Conservation (phyloP, 2,888 invertebrate species). For the Vannuccia rotundouncinata region DNA sequence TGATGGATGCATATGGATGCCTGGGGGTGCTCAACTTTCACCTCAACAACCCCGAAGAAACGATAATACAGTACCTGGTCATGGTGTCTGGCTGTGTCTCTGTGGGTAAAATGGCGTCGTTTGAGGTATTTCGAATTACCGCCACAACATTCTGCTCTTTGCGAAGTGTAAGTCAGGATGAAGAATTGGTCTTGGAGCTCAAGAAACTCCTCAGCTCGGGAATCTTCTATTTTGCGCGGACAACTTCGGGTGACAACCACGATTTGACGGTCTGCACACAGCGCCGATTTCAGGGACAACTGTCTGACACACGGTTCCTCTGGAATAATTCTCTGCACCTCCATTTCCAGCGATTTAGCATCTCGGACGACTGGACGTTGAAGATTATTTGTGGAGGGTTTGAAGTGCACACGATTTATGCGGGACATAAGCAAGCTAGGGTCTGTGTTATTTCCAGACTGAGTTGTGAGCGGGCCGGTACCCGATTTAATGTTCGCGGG, state of each 20-base stretch:
- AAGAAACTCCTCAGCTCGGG: constrained; percentile 89
- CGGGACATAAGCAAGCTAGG: constrained; percentile 79
- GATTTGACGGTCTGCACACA: constrained; percentile 88
- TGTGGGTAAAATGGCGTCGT: constrained; percentile 85
- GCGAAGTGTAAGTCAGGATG: constrained; percentile 41
- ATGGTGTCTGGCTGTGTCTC: constrained; percentile 91
- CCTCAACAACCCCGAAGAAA: constrained; percentile 60
- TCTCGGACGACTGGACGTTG: constrained; percentile 82
- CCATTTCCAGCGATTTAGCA: constrained; percentile 80
- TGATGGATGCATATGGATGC: constrained; percentile 89
- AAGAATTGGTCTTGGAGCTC: constrained; percentile 28
- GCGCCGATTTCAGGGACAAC: constrained; percentile 79
- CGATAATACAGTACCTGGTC: constrained; percentile 75
- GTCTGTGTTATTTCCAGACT: constrained; percentile 90
- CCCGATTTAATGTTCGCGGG: constrained; percentile 94
- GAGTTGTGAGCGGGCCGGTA: constrained; percentile 94
- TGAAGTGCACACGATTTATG: constrained; percentile 77
- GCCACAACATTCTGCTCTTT: constrained; percentile 83
- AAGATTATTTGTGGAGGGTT: constrained; percentile 95
- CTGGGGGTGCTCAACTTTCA: constrained; percentile 69
- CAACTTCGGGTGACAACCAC: constrained; percentile 59
- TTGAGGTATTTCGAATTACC: constrained; percentile 87
- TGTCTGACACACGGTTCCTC: constrained; percentile 90
- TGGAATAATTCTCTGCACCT: constrained; percentile 95
- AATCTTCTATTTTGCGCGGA: constrained; percentile 92